A percentile compares a stretch with the other conserved stretches of the same genome.
Conservation (phyloP, 1,140 invertebrate species). For the Bradynema listronoti region DNA sequence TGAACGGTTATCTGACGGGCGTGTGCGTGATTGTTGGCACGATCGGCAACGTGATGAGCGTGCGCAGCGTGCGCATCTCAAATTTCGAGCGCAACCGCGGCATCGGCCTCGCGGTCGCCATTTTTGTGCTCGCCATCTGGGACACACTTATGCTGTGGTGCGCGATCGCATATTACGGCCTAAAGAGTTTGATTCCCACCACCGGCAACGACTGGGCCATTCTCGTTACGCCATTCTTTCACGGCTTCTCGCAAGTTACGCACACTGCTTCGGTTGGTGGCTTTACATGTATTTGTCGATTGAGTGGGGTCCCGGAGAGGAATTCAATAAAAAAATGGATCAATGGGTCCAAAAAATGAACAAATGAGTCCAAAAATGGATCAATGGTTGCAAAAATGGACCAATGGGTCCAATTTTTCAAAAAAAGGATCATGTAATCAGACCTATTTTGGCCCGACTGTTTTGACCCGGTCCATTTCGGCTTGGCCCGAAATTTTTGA, state of each 20-base stretch:
- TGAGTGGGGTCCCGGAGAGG: no score
- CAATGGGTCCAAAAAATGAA: no score
- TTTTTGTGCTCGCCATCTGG: conserved; percentile 44
- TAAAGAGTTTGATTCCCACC: conserved; percentile 28
- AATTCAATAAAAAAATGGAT: no score
- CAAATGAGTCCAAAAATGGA: no score
- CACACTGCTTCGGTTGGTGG: conserved; percentile 46
- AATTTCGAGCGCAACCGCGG: conserved; percentile 50
- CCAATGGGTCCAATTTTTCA: no score
- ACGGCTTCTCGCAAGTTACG: conserved; percentile 38
- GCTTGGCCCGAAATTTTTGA: no score
- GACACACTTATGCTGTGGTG: conserved; percentile 47
- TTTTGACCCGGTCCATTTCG: no score
- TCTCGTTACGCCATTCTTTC: conserved; percentile 33
- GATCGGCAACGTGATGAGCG: conserved; percentile 38
- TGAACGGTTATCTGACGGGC: conserved; percentile 42
- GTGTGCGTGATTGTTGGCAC: conserved; percentile 39
- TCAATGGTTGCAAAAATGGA: no score
- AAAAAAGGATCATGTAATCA: no score
- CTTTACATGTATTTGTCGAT: no score
- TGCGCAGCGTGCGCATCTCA: conserved; percentile 36
- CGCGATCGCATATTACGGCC: conserved; percentile 45
- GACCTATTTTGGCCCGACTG: no score
- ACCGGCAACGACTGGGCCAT: conserved; percentile 26
- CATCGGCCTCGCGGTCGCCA: conserved; percentile 43